These are phyloP conservation scores for Microplitis mediator DNA, from an alignment of 1,140 invertebrate genomes.

Conservation along the genomic window DNA sequence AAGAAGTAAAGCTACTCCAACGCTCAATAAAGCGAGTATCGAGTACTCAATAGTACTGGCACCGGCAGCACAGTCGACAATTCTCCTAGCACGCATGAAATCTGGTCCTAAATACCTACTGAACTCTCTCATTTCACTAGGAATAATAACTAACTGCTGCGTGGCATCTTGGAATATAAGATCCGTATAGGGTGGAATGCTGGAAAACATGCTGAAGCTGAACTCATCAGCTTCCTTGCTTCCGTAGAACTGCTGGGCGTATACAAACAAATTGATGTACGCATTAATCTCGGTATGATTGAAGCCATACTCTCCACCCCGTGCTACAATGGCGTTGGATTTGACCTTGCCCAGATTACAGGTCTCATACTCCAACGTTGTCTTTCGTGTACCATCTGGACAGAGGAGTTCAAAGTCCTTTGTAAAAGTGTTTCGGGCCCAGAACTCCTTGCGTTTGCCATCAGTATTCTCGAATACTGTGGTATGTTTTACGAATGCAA, in stretches of 20 bases:
- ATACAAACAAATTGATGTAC: constrained; percentile 85
- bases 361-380: constrained; percentile 76
- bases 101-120: constrained; percentile 74
- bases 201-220: constrained; percentile 90
- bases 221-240: constrained; percentile 84
- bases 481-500: constrained; percentile 93
- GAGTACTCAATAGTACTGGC: constrained; percentile 45
- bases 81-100: constrained; percentile 76
- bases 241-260: constrained; percentile 90
- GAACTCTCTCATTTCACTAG: constrained; percentile 68
- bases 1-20: no score
- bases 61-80: constrained; percentile 78
- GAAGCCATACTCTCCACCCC: constrained; percentile 71
- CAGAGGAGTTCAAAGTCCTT: constrained; percentile 95
- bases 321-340: constrained; percentile 88
- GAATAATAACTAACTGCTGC: constrained; percentile 77
- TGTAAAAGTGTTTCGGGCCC: constrained; percentile 89
- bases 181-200: constrained; percentile 78
- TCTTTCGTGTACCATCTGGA: constrained; percentile 84
- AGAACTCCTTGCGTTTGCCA: constrained; percentile 86
- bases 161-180: constrained; percentile 93
- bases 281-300: constrained; percentile 84
- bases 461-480: constrained; percentile 91
- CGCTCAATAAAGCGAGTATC: constrained; percentile 38
- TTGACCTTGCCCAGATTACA: constrained; percentile 93